Evolutionary conservation across 2,113 vertebrate genomes (phyloP).

Genomic region (Alligator sinensis): DNA sequence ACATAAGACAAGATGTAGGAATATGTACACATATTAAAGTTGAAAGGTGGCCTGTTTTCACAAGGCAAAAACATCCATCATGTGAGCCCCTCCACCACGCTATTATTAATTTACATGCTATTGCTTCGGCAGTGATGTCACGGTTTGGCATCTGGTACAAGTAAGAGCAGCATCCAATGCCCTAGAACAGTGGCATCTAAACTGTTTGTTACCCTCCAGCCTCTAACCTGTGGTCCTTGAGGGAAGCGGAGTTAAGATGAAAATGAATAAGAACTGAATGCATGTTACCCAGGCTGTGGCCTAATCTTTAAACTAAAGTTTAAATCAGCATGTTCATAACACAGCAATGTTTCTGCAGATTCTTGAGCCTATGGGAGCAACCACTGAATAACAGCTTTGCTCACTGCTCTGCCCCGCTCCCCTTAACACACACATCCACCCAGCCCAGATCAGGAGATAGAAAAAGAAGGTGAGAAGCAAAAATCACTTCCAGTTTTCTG

Average conservation of each 20-base stretch:
- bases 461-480: not conserved
- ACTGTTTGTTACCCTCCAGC: conserved; percentile 27
- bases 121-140: not conserved
- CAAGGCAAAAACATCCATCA: not conserved
- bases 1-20: conserved; percentile 22
- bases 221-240: conserved; percentile 48
- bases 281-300: not conserved
- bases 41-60: conserved; percentile 55
- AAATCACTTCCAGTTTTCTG: not conserved
- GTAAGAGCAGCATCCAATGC: not conserved
- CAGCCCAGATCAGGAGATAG: not conserved
- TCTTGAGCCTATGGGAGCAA: not conserved
- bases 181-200: conserved; percentile 24
- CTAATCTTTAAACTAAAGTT: conserved; percentile 8
- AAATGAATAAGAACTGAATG: conserved; percentile 55
- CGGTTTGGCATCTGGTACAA: not conserved
- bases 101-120: conserved; percentile 56
- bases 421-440: accelerated
- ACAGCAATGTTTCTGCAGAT: not conserved
- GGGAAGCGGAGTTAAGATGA: conserved; percentile 48
- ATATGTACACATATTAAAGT: conserved; percentile 42
- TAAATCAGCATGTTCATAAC: not conserved
- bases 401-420: not conserved
- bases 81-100: conserved; percentile 43
- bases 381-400: not conserved